These are phyloP conservation scores for Meloidogyne exigua DNA, from an alignment of 1,140 invertebrate species.

Conservation along the genomic window DNA sequence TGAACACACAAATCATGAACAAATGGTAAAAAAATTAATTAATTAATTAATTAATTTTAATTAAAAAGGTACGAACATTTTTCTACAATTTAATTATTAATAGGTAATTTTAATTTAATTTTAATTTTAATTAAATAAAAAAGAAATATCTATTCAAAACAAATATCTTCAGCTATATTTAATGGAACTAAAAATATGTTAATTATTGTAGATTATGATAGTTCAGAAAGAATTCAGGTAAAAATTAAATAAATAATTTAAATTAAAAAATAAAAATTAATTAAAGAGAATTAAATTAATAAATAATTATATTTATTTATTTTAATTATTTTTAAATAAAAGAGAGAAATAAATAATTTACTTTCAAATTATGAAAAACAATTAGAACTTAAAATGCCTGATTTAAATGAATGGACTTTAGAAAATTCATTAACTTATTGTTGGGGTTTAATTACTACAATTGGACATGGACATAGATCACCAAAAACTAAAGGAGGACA, in stretches of 20 bases:
- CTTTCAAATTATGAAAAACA: slow-evolving; percentile 35
- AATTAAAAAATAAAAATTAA: too few relatives aligned
- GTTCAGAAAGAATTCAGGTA: slow-evolving; percentile 34
- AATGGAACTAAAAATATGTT: slow-evolving; percentile 43
- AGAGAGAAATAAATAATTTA: slow-evolving; percentile 27
- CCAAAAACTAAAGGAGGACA: slow-evolving; percentile 42
- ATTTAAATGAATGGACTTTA: slow-evolving; percentile 42
- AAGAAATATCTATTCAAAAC: slow-evolving; percentile 40
- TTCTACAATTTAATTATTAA: slow-evolving; percentile 41
- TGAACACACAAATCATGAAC: slow-evolving; percentile 40
- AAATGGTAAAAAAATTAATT: slow-evolving; percentile 7
- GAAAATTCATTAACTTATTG: slow-evolving; percentile 44
- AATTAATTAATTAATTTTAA: background rate
- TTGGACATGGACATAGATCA: slow-evolving; percentile 40
- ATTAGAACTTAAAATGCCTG: slow-evolving; percentile 32
- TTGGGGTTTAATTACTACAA: slow-evolving; percentile 40
- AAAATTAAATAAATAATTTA: background rate
- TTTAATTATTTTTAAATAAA: slow-evolving; percentile 3
- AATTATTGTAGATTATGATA: slow-evolving; percentile 40
- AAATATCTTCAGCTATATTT: slow-evolving; percentile 43
- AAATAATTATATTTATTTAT: too few relatives aligned
- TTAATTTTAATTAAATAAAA: background rate
- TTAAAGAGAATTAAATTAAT: background rate
- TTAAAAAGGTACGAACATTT: slow-evolving; percentile 26
- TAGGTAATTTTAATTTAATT: slow-evolving; percentile 25